Evolutionary conservation across 2,888 invertebrate genomes (phyloP), one percentile per base, ranked within the genome.

Genomic region (Pammene aurita): DNA sequence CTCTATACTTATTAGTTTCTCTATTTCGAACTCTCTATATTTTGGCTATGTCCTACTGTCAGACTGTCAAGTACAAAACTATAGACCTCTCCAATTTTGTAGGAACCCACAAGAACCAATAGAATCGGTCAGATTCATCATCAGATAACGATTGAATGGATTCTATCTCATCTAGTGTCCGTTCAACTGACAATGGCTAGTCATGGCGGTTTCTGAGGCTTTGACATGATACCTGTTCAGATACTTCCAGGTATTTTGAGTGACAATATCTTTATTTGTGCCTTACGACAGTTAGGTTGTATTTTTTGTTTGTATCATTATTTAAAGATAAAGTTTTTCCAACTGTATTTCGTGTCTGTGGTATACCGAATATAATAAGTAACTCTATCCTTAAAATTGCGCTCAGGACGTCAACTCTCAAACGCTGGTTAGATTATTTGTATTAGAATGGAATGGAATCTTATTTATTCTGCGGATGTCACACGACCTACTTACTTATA

Each of bases 121-220:
- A 77, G 78, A 76, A 61, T 65, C 65, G 60, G 65, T 66, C 68
- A 79, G 85, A 85, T 85, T 76, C 73, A 77, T 80, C 77, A 75
- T 70, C 73, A 73, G 85, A 85, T 85, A 85, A 75, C 42, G 74
- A 69, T 70, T 74, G 71, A 77, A 77, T 76, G 76, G 82, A 80
- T 81, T 80, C 78, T 80, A 83, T 83, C 84, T 72, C 75, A 73
- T 72, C 72, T 72, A 78, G 81, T 80, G 85, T 85, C 85, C 74
- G 67, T 72, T 70, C 64, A 75, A 67, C 72, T 73, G 72, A 78
- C 79, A 78, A 80, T 80, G 75, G 64, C 72, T 74, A 61, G 70
- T 72, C 77, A 77, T 75, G 79, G 64, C 76, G 76, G 76, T 76
- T 64, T 10, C 42, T 44, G 46, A 26, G 35, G 58, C 58, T 58